These are phyloP conservation scores for Papilio demoleus DNA, from an alignment of 2,888 invertebrate genomes.

Conservation along the genomic window DNA sequence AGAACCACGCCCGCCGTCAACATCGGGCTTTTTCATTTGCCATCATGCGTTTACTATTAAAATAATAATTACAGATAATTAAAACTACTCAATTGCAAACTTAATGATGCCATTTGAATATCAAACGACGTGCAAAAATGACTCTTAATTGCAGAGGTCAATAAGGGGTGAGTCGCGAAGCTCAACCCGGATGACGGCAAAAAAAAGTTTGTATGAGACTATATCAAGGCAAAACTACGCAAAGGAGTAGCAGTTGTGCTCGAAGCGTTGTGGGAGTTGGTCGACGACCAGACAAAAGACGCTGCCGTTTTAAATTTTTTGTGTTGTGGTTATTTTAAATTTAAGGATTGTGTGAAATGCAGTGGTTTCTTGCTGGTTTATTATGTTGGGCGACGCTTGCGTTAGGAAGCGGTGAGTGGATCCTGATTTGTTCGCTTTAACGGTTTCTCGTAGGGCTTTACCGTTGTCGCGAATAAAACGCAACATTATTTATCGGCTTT, in stretches of 20 bases:
- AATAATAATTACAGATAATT: slow-evolving; percentile 43
- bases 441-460: slow-evolving; percentile 29
- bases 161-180: slow-evolving; percentile 27
- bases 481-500: slow-evolving; percentile 19
- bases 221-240: slow-evolving; percentile 61
- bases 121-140: slow-evolving; percentile 25
- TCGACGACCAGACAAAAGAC: slow-evolving; percentile 49
- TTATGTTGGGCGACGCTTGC: slow-evolving; percentile 62
- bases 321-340: slow-evolving; percentile 58
- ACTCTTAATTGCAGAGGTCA: slow-evolving; percentile 24
- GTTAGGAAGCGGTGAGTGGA: slow-evolving; percentile 66
- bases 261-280: slow-evolving; percentile 58
- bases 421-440: slow-evolving; percentile 12
- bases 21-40: slow-evolving; percentile 41
- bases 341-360: slow-evolving; percentile 70
- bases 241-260: slow-evolving; percentile 61
- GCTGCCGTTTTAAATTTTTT: slow-evolving; percentile 48
- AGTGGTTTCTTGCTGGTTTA: slow-evolving; percentile 68
- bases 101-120: slow-evolving; percentile 17
- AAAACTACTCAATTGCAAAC: slow-evolving; percentile 36
- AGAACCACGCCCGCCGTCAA: slow-evolving; percentile 45
- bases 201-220: slow-evolving; percentile 60
- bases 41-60: slow-evolving; percentile 43
- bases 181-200: slow-evolving; percentile 23
- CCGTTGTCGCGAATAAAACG: slow-evolving; percentile 35